These are phyloP conservation scores for Molossus alvarezi DNA, from an alignment of 2,797 vertebrate genomes.

Conservation along the genomic window DNA sequence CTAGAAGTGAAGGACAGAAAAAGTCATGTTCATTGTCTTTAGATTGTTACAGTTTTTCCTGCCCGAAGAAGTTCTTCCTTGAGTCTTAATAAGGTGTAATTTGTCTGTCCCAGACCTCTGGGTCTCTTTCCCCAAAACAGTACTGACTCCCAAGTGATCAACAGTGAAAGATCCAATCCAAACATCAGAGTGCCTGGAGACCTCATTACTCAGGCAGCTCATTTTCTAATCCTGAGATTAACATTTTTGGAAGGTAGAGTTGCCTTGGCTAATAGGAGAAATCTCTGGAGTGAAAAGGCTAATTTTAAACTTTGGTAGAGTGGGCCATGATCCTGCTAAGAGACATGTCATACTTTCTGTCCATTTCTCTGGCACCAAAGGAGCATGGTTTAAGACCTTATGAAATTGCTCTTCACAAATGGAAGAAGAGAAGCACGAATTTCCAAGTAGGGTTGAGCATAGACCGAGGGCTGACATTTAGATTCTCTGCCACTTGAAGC, in stretches of 20 bases:
- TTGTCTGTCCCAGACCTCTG: background rate
- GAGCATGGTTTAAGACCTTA: background rate
- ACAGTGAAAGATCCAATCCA: background rate
- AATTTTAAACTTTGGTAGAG: background rate
- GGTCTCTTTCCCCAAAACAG: background rate
- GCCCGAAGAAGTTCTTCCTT: background rate
- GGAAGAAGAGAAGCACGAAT: background rate
- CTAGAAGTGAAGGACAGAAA: background rate
- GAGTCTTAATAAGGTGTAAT: background rate
- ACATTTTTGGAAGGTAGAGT: background rate
- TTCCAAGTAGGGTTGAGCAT: background rate
- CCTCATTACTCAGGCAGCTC: slow-evolving; percentile 46
- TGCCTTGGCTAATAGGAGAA: background rate
- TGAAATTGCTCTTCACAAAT: background rate
- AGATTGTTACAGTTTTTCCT: background rate
- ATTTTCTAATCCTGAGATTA: background rate
- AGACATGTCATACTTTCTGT: background rate
- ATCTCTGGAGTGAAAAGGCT: background rate
- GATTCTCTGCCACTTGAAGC: background rate
- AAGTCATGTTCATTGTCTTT: background rate
- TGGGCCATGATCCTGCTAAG: background rate
- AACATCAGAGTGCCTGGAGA: slow-evolving; percentile 43
- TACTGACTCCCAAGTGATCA: slow-evolving; percentile 48
- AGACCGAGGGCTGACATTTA: background rate
- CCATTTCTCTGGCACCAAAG: background rate